Conservation (phyloP, 2,797 vertebrate genomes). For the Gymnothorax reevesii region DNA sequence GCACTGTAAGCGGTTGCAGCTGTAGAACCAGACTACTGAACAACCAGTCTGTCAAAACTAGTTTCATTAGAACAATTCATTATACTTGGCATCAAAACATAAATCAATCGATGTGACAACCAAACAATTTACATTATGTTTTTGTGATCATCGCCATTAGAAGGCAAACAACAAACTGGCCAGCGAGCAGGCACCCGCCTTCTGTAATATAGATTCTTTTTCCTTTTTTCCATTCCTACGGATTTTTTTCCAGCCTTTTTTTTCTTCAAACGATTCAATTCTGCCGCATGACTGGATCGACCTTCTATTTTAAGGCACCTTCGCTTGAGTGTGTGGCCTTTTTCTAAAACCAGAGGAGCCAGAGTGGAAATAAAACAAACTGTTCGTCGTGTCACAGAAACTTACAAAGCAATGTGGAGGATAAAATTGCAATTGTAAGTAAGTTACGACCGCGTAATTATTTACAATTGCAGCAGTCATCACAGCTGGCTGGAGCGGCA, state of each 20-base stretch:
- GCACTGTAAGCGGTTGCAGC: too few species aligned
- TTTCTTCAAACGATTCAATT: conserved; percentile 45
- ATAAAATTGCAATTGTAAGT: conserved; percentile 35
- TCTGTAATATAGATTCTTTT: conserved; percentile 47
- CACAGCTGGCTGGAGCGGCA: conserved; percentile 34
- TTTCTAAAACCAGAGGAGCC: not conserved
- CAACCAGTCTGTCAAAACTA: not conserved
- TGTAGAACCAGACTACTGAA: not conserved
- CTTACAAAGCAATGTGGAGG: conserved; percentile 37
- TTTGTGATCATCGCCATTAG: not conserved
- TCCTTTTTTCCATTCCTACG: too few species aligned
- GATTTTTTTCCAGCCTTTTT: conserved; percentile 42
- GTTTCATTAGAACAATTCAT: not conserved
- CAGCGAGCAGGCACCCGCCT: not conserved
- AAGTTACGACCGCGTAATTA: conserved; percentile 56
- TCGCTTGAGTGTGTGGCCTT: conserved; percentile 42
- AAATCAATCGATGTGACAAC: not conserved
- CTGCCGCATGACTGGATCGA: conserved; percentile 23
- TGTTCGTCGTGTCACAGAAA: not conserved
- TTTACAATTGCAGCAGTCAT: conserved; percentile 43
- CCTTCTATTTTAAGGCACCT: conserved; percentile 36
- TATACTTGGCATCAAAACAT: not conserved
- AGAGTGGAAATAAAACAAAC: conserved; percentile 31
- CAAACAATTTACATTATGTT: not conserved
- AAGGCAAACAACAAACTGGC: not conserved